phyloP scores from a whole-genome alignment of 2,888 invertebrate species.

The Callinectes sapidus region DNA sequence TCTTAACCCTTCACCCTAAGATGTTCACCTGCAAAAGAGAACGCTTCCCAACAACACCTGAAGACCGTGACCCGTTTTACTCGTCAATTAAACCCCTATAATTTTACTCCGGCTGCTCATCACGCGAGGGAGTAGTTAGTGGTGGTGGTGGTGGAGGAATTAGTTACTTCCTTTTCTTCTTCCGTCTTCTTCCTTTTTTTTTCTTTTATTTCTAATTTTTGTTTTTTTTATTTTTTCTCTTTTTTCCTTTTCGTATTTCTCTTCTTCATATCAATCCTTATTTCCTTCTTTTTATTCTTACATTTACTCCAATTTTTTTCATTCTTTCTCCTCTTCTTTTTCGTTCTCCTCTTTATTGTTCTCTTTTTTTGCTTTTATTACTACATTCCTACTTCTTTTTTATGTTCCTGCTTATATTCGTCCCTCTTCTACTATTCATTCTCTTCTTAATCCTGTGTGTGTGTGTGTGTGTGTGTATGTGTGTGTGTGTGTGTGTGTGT shows the following conservation, averaged over 20 bases:
- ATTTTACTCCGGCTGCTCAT: not conserved
- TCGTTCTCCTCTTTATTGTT: not conserved
- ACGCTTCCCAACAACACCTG: not conserved
- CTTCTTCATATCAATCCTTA: not conserved
- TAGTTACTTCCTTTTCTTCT: not conserved
- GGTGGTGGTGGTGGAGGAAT: slow-evolving; percentile 31
- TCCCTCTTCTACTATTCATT: not conserved
- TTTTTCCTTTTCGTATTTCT: not conserved
- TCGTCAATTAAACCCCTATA: not conserved
- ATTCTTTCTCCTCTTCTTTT: not conserved
- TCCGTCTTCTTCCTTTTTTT: too few species aligned
- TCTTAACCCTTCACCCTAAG: slow-evolving; percentile 10
- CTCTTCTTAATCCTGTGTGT: slow-evolving; percentile 9
- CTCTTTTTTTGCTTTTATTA: not conserved
- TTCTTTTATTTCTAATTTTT: not conserved
- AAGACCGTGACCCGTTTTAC: not conserved
- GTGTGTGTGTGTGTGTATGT: slow-evolving; percentile 45
- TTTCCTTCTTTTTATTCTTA: not conserved
- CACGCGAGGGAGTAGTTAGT: not conserved
- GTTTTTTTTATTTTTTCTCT: not conserved
- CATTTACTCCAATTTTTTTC: not conserved
- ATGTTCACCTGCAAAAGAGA: not conserved
- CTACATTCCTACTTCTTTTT: not conserved
- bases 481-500: slow-evolving; percentile 42
- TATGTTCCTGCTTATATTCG: not conserved